A percentile compares a stretch with the other conserved stretches of the same genome.
Conservation (phyloP, 2,113 vertebrate species). For the Lontra canadensis region DNA sequence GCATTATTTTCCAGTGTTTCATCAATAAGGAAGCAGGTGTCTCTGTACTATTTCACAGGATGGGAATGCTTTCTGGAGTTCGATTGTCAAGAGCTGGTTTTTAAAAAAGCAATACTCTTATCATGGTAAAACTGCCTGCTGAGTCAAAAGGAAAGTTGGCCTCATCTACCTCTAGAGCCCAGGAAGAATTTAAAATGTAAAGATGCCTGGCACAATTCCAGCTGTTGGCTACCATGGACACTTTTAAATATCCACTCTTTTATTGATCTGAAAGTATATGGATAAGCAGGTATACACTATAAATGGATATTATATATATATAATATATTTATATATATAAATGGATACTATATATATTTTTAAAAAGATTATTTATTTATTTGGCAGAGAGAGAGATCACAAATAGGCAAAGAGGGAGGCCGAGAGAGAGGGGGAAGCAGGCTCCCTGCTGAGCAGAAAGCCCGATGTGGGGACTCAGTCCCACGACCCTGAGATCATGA, state of each 20-base stretch:
- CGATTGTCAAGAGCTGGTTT: slow-evolving; percentile 68
- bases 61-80: slow-evolving; percentile 68
- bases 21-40: slow-evolving; percentile 68
- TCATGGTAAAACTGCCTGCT: slow-evolving; percentile 74
- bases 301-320: slow-evolving; percentile 20
- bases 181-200: slow-evolving; percentile 73
- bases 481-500: no score
- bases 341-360: no score
- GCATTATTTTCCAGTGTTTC: slow-evolving; percentile 69
- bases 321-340: no score
- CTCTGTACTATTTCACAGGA: slow-evolving; percentile 67
- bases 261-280: slow-evolving; percentile 64
- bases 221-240: slow-evolving; percentile 66
- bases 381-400: no score
- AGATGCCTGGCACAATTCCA: slow-evolving; percentile 64
- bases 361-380: no score
- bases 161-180: slow-evolving; percentile 60
- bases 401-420: no score
- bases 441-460: no score
- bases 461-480: no score
- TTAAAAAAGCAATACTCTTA: slow-evolving; percentile 73
- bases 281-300: slow-evolving; percentile 60
- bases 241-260: slow-evolving; percentile 69
- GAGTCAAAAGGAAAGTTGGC: slow-evolving; percentile 71
- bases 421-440: no score